Percentiles rank a stretch among this genome's conserved stretches.
phyloP scores from a whole-genome alignment of 2,888 invertebrate species.

The Lochmaea capreae region DNA sequence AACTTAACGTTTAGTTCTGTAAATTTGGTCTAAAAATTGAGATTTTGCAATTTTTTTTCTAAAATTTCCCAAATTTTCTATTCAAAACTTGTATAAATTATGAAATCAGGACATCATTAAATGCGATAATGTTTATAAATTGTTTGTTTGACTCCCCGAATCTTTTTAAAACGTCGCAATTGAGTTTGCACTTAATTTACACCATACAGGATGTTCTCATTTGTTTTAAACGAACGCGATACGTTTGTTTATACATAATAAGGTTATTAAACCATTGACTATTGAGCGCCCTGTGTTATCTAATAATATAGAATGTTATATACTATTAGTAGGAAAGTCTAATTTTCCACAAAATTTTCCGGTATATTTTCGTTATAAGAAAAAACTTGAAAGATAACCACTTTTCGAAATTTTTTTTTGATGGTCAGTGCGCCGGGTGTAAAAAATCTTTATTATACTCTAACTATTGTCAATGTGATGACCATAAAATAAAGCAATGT shows the following conservation, averaged over 20 bases:
- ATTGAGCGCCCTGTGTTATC: slow-evolving; percentile 30
- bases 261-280: slow-evolving; percentile 57
- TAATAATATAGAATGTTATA: no score
- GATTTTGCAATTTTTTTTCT: no score
- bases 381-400: no score
- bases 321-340: no score
- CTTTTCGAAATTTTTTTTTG: no score
- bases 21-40: neutral
- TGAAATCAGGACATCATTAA: slow-evolving; percentile 36
- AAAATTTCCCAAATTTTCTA: neutral
- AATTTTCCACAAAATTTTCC: no score
- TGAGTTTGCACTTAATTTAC: slow-evolving; percentile 59
- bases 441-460: no score
- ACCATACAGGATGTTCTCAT: slow-evolving; percentile 59
- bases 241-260: slow-evolving; percentile 39
- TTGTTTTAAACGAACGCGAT: slow-evolving; percentile 55
- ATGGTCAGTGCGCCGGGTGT: no score
- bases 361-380: no score
- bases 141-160: slow-evolving; percentile 53
- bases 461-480: no score
- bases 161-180: slow-evolving; percentile 59
- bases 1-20: no score
- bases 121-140: slow-evolving; percentile 43
- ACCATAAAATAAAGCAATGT: no score
- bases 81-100: neutral